Conservation (phyloP, 2,113 vertebrate genomes). For the Tragulus kanchil region DNA sequence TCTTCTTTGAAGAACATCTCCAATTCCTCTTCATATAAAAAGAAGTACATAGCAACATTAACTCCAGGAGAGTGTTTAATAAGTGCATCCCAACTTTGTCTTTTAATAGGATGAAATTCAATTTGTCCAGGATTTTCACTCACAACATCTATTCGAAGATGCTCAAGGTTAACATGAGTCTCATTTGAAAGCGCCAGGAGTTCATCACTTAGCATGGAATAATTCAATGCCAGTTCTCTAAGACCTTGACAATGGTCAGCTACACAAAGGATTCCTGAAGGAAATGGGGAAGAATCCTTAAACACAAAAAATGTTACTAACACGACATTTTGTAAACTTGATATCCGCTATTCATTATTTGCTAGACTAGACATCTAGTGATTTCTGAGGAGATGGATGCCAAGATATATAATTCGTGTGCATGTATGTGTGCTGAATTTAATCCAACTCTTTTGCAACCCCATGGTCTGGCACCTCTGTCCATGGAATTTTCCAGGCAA, state of each 20-base stretch:
- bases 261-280: conserved; percentile 91
- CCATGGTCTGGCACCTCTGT: not conserved
- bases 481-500: not conserved
- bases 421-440: not conserved
- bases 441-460: not conserved
- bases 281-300: not conserved
- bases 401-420: not conserved
- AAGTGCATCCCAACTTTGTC: conserved; percentile 97
- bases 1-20: conserved; percentile 96
- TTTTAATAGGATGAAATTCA: conserved; percentile 95
- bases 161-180: conserved; percentile 95
- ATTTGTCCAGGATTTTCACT: conserved; percentile 95
- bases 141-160: conserved; percentile 96
- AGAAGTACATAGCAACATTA: conserved; percentile 98
- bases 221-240: conserved; percentile 95
- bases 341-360: not conserved
- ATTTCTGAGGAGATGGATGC: not conserved
- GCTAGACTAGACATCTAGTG: conserved; percentile 29
- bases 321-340: not conserved
- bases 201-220: conserved; percentile 94
- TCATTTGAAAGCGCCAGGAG: conserved; percentile 95
- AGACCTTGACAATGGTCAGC: conserved; percentile 97
- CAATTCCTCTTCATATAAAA: conserved; percentile 96
- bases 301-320: not conserved
- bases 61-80: conserved; percentile 96